Percentiles rank a stretch among this genome's conserved stretches.
Conservation (phyloP, 1,140 invertebrate species). For the Drosophila sp. region DNA sequence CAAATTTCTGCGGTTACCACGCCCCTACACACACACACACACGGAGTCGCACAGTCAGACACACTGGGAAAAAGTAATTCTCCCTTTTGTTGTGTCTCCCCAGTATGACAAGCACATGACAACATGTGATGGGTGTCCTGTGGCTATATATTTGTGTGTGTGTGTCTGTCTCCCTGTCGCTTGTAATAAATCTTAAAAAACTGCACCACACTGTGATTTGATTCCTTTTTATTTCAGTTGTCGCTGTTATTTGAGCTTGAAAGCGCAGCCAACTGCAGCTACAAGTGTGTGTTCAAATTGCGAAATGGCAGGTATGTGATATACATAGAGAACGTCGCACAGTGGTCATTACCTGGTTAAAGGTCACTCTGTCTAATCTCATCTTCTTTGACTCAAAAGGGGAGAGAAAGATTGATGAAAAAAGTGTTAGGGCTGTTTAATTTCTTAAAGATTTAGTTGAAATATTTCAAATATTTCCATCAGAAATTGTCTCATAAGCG, state of each 20-base stretch:
- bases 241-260: conserved; percentile 36
- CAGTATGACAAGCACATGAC: conserved; percentile 58
- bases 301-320: conserved; percentile 22
- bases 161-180: conserved; percentile 48
- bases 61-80: neutral
- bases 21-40: conserved; percentile 6
- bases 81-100: conserved; percentile 5
- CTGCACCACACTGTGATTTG: conserved; percentile 65
- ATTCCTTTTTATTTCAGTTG: conserved; percentile 34
- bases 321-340: conserved; percentile 7
- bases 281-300: conserved; percentile 58
- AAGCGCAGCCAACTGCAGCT: conserved; percentile 34
- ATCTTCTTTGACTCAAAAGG: neutral
- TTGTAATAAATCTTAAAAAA: conserved; percentile 79
- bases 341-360: conserved; percentile 21
- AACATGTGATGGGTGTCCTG: conserved; percentile 53
- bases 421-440: too few relatives aligned
- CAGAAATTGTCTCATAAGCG: too few relatives aligned
- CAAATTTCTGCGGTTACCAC: conserved; percentile 62
- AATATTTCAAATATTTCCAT: too few relatives aligned
- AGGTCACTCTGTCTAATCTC: neutral
- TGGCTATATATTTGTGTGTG: neutral
- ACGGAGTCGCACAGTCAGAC: neutral
- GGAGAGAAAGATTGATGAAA: neutral
- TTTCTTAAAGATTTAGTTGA: too few relatives aligned